These are phyloP conservation scores for Nanorana parkeri DNA, from an alignment of 2,113 vertebrate species.

Conservation along the genomic window DNA sequence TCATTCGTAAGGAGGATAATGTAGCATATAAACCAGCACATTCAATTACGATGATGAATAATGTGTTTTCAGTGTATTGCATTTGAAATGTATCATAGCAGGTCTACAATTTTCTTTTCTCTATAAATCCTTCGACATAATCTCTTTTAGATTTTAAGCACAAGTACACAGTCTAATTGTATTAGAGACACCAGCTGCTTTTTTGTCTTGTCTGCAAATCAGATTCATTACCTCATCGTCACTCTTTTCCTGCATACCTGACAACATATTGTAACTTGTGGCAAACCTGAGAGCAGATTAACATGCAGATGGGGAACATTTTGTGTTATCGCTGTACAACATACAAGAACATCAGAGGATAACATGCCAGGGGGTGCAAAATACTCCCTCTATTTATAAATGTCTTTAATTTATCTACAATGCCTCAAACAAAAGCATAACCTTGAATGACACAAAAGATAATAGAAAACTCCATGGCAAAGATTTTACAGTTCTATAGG, in stretches of 20 bases:
- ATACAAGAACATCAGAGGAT: slow-evolving; percentile 9
- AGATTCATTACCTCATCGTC: slow-evolving; percentile 17
- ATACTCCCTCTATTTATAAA: slow-evolving; percentile 12
- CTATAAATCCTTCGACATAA: slow-evolving; percentile 5
- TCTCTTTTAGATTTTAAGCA: slow-evolving; percentile 44
- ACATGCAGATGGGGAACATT: background rate
- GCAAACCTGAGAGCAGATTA: background rate
- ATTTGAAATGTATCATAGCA: slow-evolving; percentile 2
- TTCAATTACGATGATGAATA: background rate
- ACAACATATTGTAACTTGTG: background rate
- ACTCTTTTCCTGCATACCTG: slow-evolving; percentile 7
- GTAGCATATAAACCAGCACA: too few relatives aligned
- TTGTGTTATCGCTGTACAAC: slow-evolving; percentile 1
- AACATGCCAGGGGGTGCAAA: background rate
- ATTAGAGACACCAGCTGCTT: slow-evolving; percentile 52
- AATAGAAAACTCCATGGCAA: slow-evolving; percentile 25
- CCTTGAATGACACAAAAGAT: slow-evolving; percentile 6
- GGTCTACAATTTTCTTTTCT: slow-evolving; percentile 2
- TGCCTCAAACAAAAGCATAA: slow-evolving; percentile 7
- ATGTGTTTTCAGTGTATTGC: background rate
- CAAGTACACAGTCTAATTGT: slow-evolving; percentile 36
- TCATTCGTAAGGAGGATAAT: background rate
- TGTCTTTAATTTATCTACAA: slow-evolving; percentile 14
- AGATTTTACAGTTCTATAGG: background rate
- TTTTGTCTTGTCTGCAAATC: slow-evolving; percentile 39